Percentiles rank a stretch among this genome's conserved stretches.
Evolutionary conservation across 2,797 vertebrate genomes (phyloP).

Genomic region (Taeniopygia guttata): DNA sequence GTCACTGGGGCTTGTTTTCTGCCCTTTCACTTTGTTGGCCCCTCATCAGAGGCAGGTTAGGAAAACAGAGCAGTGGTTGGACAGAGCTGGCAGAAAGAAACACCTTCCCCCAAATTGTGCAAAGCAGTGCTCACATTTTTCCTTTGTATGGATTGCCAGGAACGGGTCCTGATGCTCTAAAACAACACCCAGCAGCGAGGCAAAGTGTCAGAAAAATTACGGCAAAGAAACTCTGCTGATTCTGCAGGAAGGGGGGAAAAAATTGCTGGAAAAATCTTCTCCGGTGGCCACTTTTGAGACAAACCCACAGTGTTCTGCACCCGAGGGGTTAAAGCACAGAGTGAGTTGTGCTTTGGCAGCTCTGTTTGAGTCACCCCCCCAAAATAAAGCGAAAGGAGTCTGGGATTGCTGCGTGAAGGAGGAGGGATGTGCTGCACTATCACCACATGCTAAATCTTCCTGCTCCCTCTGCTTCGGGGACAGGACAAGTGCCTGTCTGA

Average conservation of each 20-base stretch:
- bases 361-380: background rate
- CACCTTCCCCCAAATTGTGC: background rate
- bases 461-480: background rate
- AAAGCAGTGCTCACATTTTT: fast-evolving
- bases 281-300: background rate
- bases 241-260: fast-evolving
- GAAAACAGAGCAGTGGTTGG: background rate
- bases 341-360: background rate
- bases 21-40: constrained; percentile 38
- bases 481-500: background rate
- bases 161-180: background rate
- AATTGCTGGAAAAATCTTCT: background rate
- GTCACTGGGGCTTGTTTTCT: background rate
- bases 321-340: background rate
- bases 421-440: background rate
- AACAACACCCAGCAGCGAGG: background rate
- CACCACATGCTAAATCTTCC: background rate
- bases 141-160: background rate
- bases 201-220: fast-evolving
- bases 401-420: background rate
- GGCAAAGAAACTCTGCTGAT: background rate
- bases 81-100: background rate
- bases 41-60: background rate
- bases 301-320: fast-evolving
- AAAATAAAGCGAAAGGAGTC: background rate